phyloP scores from a whole-genome alignment of 2,888 invertebrate species.

The Lithodes maja region DNA sequence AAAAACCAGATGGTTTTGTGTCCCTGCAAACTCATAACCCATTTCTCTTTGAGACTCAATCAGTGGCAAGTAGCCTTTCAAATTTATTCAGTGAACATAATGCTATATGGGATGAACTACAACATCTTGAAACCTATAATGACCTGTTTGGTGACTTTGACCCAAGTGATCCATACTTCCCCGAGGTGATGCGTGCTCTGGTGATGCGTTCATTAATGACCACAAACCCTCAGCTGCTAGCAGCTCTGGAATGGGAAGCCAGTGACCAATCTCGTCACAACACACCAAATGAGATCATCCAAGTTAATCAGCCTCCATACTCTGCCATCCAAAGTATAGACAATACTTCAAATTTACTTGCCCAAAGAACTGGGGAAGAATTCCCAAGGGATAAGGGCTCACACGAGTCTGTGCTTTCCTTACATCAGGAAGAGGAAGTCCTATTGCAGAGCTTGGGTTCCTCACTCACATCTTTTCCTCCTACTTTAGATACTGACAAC shows the following conservation, averaged over 20 bases:
- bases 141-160: slow-evolving; percentile 22
- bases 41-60: neutral
- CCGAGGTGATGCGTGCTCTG: slow-evolving; percentile 2
- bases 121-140: neutral
- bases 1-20: slow-evolving; percentile 1
- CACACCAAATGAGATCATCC: neutral
- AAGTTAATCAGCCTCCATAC: neutral
- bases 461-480: neutral
- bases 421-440: neutral
- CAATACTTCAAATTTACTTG: neutral
- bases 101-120: slow-evolving; percentile 15
- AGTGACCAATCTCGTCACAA: neutral
- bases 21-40: slow-evolving; percentile 24
- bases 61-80: neutral
- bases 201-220: neutral
- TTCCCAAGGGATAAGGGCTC: neutral
- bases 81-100: too few relatives aligned
- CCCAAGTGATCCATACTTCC: slow-evolving; percentile 14
- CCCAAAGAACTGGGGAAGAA: neutral
- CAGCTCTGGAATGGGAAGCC: neutral
- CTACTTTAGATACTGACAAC: neutral
- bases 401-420: neutral
- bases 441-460: neutral
- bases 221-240: slow-evolving; percentile 22
- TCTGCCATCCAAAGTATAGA: neutral